Percentiles rank a stretch among this genome's conserved stretches.
These are phyloP conservation scores for Crossocerus cetratus DNA, from an alignment of 2,888 invertebrate species.

Conservation along the genomic window DNA sequence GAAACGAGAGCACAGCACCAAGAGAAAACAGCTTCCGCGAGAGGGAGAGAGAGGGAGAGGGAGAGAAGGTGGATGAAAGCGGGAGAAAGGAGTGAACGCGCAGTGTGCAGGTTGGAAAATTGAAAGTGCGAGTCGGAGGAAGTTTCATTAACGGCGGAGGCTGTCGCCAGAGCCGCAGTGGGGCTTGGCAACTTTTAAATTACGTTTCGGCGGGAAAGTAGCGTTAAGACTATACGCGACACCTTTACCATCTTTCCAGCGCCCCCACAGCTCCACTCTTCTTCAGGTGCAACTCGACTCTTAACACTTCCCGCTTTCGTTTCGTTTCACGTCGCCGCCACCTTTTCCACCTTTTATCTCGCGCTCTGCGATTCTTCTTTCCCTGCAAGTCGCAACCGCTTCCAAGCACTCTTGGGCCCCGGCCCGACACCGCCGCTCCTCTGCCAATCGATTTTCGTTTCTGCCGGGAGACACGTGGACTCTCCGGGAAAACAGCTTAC, in stretches of 20 bases:
- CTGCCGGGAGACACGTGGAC: conserved; percentile 7
- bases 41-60: conserved; percentile 15
- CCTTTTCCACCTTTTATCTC: neutral
- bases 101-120: conserved; percentile 62
- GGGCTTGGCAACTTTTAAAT: conserved; percentile 74
- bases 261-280: neutral
- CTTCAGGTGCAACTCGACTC: neutral
- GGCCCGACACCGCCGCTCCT: too few relatives aligned
- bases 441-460: conserved; percentile 23
- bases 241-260: conserved; percentile 15
- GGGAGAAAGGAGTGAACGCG: conserved; percentile 3
- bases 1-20: neutral
- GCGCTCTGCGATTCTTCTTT: conserved; percentile 1
- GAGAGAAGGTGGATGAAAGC: neutral
- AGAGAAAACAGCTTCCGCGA: neutral
- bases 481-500: conserved; percentile 3
- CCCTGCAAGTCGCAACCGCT: neutral
- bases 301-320: neutral
- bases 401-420: neutral
- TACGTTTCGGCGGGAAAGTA: conserved; percentile 70
- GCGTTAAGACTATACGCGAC: conserved; percentile 55
- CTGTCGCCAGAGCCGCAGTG: conserved; percentile 54
- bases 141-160: conserved; percentile 73
- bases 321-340: neutral
- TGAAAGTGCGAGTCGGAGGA: conserved; percentile 69